Evolutionary conservation across 2,113 vertebrate genomes (phyloP).

Genomic region (Hepsetus odoe): DNA sequence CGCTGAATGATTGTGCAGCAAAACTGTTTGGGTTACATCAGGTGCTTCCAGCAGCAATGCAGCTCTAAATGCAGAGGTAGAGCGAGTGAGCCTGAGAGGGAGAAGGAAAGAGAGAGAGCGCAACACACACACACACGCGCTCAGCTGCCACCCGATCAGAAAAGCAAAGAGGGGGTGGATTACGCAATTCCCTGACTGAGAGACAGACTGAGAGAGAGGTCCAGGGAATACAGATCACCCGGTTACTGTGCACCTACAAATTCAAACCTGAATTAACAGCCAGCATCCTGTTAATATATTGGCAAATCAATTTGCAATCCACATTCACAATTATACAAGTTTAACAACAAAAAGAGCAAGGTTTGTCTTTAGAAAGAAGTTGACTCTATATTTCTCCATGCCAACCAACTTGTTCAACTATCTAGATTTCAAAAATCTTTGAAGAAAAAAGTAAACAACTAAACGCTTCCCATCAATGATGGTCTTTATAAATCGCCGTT

Average conservation of each 20-base stretch:
- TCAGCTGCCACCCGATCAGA: not conserved
- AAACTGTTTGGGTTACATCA: conserved; percentile 36
- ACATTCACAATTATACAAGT: too few species aligned
- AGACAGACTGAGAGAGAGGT: conserved; percentile 13
- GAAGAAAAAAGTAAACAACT: too few species aligned
- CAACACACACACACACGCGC: not conserved
- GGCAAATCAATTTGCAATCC: not conserved
- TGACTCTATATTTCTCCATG: too few species aligned
- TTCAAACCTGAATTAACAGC: not conserved
- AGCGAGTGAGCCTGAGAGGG: conserved; percentile 49
- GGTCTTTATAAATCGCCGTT: too few species aligned
- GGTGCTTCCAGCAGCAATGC: conserved; percentile 40
- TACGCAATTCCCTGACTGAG: conserved; percentile 31
- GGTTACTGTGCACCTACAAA: not conserved
- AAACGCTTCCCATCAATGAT: too few species aligned
- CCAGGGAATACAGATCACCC: not conserved
- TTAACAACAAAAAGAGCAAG: too few species aligned
- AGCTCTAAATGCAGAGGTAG: conserved; percentile 33
- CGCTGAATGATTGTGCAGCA: conserved; percentile 39
- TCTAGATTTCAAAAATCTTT: too few species aligned
- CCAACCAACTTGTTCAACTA: too few species aligned
- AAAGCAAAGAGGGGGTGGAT: conserved; percentile 2
- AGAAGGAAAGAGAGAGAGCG: conserved; percentile 28
- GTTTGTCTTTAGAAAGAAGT: too few species aligned
- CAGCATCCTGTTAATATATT: not conserved